Conservation (phyloP, 2,797 vertebrate species). For the Sebastes itinus region DNA sequence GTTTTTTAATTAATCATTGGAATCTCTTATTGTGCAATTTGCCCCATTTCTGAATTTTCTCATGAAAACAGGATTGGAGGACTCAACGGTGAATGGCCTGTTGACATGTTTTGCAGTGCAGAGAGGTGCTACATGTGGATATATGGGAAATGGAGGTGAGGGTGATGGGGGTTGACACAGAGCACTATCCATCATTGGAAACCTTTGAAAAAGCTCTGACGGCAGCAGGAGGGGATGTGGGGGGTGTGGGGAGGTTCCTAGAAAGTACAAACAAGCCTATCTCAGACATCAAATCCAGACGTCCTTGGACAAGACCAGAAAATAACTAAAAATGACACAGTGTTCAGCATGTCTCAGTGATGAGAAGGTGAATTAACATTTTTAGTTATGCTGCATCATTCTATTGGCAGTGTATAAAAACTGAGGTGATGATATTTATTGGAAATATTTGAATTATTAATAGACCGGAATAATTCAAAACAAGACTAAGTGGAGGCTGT, state of each 20-base stretch:
- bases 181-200: conserved; percentile 16
- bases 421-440: not conserved
- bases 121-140: conserved; percentile 6
- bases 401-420: not conserved
- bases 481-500: not conserved
- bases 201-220: conserved; percentile 10
- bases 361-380: not conserved
- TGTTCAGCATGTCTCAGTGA: no score
- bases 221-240: not conserved
- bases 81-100: not conserved
- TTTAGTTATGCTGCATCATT: not conserved
- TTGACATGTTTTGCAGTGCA: not conserved
- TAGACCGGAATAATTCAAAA: not conserved
- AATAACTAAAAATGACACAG: no score
- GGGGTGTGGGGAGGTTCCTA: not conserved
- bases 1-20: not conserved
- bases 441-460: not conserved
- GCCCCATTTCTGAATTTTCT: not conserved
- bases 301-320: not conserved
- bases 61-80: conserved; percentile 7
- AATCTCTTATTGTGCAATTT: not conserved
- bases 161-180: not conserved
- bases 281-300: not conserved
- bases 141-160: conserved; percentile 1
- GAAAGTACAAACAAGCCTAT: conserved; percentile 4